phyloP scores from a whole-genome alignment of 2,888 invertebrate species.

The Zonitis immaculata region DNA sequence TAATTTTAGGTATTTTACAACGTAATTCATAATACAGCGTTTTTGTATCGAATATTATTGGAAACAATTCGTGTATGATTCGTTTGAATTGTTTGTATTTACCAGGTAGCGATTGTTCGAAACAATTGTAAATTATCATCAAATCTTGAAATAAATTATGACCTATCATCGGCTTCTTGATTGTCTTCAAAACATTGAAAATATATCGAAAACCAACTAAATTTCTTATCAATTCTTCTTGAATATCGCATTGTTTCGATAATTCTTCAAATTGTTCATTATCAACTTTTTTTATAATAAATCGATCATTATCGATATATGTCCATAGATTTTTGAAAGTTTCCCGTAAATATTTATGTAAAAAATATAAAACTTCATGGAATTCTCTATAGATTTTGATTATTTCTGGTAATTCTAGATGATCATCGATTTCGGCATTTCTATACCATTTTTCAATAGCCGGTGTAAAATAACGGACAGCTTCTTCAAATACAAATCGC shows the following conservation, averaged over 20 bases:
- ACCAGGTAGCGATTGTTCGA: conserved; percentile 64
- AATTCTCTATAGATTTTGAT: conserved; percentile 43
- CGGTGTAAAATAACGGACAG: conserved; percentile 41
- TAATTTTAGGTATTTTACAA: conserved; percentile 36
- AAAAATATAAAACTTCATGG: conserved; percentile 53
- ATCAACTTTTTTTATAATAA: conserved; percentile 44
- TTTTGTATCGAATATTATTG: conserved; percentile 70
- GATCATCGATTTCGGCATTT: conserved; percentile 31
- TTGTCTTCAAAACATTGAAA: conserved; percentile 55
- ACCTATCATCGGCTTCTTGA: conserved; percentile 68
- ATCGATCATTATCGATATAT: conserved; percentile 35
- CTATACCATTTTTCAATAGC: conserved; percentile 44
- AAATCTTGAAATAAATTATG: conserved; percentile 72
- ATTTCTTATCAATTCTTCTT: conserved; percentile 52
- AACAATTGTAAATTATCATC: conserved; percentile 66
- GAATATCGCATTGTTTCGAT: conserved; percentile 44
- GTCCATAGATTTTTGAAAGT: conserved; percentile 49
- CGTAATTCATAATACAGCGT: conserved; percentile 57
- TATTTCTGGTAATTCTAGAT: conserved; percentile 31
- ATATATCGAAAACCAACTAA: conserved; percentile 65
- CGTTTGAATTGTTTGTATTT: conserved; percentile 62
- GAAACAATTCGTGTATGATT: conserved; percentile 59
- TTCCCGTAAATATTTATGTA: conserved; percentile 57
- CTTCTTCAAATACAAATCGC: conserved; percentile 19
- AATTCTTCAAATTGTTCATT: conserved; percentile 36